phyloP scores from a whole-genome alignment of 2,113 vertebrate genomes.

The Formicarius rufipectus region DNA sequence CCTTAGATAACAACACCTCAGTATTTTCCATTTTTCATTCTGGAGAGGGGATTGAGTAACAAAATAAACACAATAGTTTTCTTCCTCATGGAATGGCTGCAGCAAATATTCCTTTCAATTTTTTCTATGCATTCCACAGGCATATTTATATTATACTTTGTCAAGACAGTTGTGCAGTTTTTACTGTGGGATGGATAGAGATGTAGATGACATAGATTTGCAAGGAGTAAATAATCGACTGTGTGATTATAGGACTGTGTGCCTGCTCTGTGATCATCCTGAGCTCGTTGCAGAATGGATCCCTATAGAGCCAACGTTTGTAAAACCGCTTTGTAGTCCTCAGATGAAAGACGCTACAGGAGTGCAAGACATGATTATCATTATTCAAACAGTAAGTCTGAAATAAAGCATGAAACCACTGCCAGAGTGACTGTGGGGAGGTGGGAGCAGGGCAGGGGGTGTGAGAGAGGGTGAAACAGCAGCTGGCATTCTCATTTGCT shows the following conservation, averaged over 20 bases:
- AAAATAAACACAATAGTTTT: neutral
- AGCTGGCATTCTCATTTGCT: constrained; percentile 50
- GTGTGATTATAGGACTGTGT: neutral
- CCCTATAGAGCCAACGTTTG: constrained; percentile 21
- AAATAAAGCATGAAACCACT: constrained; percentile 56
- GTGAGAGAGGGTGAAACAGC: constrained; percentile 19
- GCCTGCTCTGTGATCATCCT: neutral
- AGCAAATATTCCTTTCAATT: neutral
- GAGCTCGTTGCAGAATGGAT: neutral
- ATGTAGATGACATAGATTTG: neutral
- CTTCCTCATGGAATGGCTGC: neutral
- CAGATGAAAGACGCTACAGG: constrained; percentile 49
- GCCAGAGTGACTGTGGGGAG: constrained; percentile 17
- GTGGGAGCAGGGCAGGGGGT: constrained; percentile 38
- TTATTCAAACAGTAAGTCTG: constrained; percentile 50
- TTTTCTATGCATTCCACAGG: neutral
- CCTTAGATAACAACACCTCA: neutral
- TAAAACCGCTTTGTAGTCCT: constrained; percentile 46
- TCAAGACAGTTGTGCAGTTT: neutral
- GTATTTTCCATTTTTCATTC: neutral
- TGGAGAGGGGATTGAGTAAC: neutral
- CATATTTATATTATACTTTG: neutral
- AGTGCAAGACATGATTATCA: constrained; percentile 39
- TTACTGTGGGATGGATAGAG: neutral
- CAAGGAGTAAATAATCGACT: constrained; percentile 31